Base-by-base conservation (phyloP, 2,113 vertebrate genomes). In the Telmatochromis bifrenatus region DNA sequence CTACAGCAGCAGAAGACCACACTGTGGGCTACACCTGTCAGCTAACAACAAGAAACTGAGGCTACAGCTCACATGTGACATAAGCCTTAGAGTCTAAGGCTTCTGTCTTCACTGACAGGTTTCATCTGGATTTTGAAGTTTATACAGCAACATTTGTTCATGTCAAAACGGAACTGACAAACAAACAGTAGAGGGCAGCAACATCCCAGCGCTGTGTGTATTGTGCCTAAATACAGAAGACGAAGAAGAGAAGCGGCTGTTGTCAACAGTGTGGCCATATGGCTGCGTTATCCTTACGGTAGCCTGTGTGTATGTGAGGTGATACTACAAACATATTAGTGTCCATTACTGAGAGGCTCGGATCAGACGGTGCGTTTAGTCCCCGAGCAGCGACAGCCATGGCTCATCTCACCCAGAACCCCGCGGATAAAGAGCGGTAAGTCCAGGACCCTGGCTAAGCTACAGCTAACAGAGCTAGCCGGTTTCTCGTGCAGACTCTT, bases 401-500 rank as follows among this genome's bases (percentile, higher is more conserved):
- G 28, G 58, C 58, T 62, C 58, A 62, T 62, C 58, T 62, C 3
- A 62, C 28, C 58, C 58, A 62, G 28, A 33, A 62, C 58, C 58
- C 58, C 58, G 28, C 28, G 9, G 58, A 62, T 0, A 62, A 62
- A 62, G 58, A 62, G 58, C 58, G 58, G 58, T 62, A 62, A 33
- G 58, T 62, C 9, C 28, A 10, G 58, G 15, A 7, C 28, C 3
- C 58, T 62, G 9, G 58, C 58, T 62, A 19, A 62, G 28, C 58
- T 62, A 1, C 9, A 62, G 58, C 58, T 62, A 62, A 62, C 58
- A 19, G 58, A 33, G 28, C 4, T 62, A 62, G 15, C 28, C 0
- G 58, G 58, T 62, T 62, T 62, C 15, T 62, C 28, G 15, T 62
- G 5, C 1, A 0, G 56, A 60, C 0, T 62, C 15, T 7, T 17